These are phyloP conservation scores for Hippocampus mohnikei DNA, from an alignment of 2,113 vertebrate genomes.

Conservation along the genomic window DNA sequence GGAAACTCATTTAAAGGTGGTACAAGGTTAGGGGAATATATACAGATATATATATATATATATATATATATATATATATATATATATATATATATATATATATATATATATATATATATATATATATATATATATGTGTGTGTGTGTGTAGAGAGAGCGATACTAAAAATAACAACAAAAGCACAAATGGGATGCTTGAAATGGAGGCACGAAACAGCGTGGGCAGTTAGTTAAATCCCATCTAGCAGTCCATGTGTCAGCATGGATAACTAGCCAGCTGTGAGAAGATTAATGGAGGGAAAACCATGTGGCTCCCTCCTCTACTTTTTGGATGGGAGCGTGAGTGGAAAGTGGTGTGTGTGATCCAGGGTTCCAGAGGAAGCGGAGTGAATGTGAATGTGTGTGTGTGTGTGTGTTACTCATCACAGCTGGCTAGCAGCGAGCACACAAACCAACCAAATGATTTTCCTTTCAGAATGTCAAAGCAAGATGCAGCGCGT, in stretches of 20 bases:
- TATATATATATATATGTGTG: no score
- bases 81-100: no score
- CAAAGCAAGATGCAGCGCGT: not conserved
- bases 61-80: no score
- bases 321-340: not conserved
- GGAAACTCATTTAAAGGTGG: not conserved
- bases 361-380: slow-evolving; percentile 44
- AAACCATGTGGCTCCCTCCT: slow-evolving; percentile 12
- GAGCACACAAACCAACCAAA: slow-evolving; percentile 7
- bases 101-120: no score
- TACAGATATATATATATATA: no score
- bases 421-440: slow-evolving; percentile 32
- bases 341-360: slow-evolving; percentile 23
- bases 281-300: slow-evolving; percentile 8
- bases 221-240: not conserved
- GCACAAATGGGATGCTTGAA: not conserved
- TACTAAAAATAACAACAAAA: not conserved
- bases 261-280: not conserved
- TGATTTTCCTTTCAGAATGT: slow-evolving; percentile 30
- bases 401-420: slow-evolving; percentile 27
- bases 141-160: no score
- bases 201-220: not conserved
- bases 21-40: not conserved
- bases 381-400: slow-evolving; percentile 25
- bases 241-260: not conserved